These are phyloP conservation scores for Nicator chloris DNA, from an alignment of 2,113 vertebrate species.

Conservation along the genomic window DNA sequence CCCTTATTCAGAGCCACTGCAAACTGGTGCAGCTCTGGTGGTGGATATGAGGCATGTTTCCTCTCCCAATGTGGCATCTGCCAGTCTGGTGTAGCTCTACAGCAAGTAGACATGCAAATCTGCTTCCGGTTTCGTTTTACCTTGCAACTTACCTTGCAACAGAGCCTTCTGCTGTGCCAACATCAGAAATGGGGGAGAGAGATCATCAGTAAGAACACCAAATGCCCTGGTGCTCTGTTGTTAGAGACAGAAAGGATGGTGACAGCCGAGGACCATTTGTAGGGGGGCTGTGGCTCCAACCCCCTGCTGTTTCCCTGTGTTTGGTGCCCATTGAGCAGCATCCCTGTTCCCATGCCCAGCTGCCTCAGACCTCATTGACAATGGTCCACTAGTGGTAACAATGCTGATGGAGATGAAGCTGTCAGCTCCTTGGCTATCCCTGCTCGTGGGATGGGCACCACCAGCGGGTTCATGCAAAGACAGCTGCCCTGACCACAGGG, in stretches of 20 bases:
- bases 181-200: neutral
- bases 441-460: neutral
- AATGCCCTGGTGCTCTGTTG: neutral
- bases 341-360: neutral
- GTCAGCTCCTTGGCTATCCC: neutral
- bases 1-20: neutral
- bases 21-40: neutral
- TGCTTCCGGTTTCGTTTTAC: neutral
- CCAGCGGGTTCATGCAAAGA: neutral
- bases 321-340: fast-evolving
- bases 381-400: neutral
- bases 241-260: neutral
- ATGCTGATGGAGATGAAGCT: neutral
- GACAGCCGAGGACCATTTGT: neutral
- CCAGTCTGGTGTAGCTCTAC: neutral
- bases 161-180: neutral
- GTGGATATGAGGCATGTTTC: neutral
- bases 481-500: neutral
- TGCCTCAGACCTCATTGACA: neutral
- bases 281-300: neutral
- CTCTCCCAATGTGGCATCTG: fast-evolving
- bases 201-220: neutral
- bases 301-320: neutral
- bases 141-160: neutral
- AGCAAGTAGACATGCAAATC: fast-evolving